Base-by-base conservation (phyloP, 2,113 vertebrate species). In the Pseudorhombus dupliciocellatus region DNA sequence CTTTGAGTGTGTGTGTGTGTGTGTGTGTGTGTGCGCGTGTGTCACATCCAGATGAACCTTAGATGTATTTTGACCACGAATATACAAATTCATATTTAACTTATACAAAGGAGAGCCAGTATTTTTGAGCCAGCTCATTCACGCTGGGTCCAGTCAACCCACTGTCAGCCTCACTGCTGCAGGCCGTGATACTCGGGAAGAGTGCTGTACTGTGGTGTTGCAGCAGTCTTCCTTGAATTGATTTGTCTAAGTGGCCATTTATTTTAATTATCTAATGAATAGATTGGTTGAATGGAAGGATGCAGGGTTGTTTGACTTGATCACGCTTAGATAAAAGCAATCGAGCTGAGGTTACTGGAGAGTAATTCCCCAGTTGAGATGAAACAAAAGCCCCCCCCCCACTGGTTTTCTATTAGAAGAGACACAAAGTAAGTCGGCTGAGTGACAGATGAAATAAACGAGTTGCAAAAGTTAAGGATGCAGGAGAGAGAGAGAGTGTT, bases 181-280 rank as follows among this genome's bases (percentile, higher is more conserved):
- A 70, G 46, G 57, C 65, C 70, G 54, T 64, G 30, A 70, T 81
- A 66, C 61, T 53, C 24, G 21, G 60, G 63, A 64, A 74, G 58
- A 48, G 30, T 57, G 46, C 69, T 58, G 28, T 44, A 79, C 75
- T 73, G 30, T 60, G 58, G 70, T 37, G 50, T n/a, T 37, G 66
- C 52, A 54, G 68, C 66, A 51, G 70, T 30, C 56, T 75, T 76
- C 67, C 66, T 83, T 5, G 7, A 85, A 90, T 87, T 81, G 85
- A 91, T 91, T 89, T 68, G 55, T 77, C 73, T 87, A 89, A 92
- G 90, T 86, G 87, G 86, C 74, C 81, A 90, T 92, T 91, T 86
- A 87, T 92, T 86, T 90, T 65, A 84, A 87, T 90, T 79, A 91
- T 75, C 77, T 86, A 90, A 91, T 88, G 80, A 89, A 90, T 81